phyloP scores from a whole-genome alignment of 2,888 invertebrate species.

The Uropetala carovei region DNA sequence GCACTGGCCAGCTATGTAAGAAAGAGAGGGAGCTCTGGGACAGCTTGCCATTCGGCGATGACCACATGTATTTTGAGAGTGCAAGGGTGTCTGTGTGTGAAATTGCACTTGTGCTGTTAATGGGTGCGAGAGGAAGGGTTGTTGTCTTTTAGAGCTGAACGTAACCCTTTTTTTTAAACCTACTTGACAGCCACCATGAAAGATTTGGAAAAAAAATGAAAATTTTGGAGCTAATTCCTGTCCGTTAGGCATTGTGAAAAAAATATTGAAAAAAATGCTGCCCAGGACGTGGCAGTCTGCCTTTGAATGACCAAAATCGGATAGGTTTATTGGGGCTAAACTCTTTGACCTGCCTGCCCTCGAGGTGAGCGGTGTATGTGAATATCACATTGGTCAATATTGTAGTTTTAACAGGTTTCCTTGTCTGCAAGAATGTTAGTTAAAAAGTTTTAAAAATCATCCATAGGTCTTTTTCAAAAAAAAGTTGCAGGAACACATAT shows the following conservation, averaged over 20 bases:
- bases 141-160: slow-evolving; percentile 49
- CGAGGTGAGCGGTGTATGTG: slow-evolving; percentile 38
- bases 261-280: slow-evolving; percentile 35
- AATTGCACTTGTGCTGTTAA: slow-evolving; percentile 60
- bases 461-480: slow-evolving; percentile 63
- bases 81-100: slow-evolving; percentile 59
- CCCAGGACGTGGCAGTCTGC: slow-evolving; percentile 64
- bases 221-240: slow-evolving; percentile 39
- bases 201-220: slow-evolving; percentile 43
- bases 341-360: slow-evolving; percentile 52
- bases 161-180: slow-evolving; percentile 61
- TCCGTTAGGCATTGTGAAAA: slow-evolving; percentile 52
- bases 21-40: slow-evolving; percentile 44
- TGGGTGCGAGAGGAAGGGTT: slow-evolving; percentile 55
- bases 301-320: slow-evolving; percentile 61
- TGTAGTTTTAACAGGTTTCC: slow-evolving; percentile 60
- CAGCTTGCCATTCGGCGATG: slow-evolving; percentile 43
- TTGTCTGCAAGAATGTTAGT: slow-evolving; percentile 64
- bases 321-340: slow-evolving; percentile 60
- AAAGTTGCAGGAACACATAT: slow-evolving; percentile 62
- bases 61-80: slow-evolving; percentile 55
- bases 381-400: slow-evolving; percentile 63
- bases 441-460: slow-evolving; percentile 60
- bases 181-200: slow-evolving; percentile 40
- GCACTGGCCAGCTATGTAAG: slow-evolving; percentile 49